phyloP scores from a whole-genome alignment of 2,797 vertebrate genomes.

The Darevskia mixta region DNA sequence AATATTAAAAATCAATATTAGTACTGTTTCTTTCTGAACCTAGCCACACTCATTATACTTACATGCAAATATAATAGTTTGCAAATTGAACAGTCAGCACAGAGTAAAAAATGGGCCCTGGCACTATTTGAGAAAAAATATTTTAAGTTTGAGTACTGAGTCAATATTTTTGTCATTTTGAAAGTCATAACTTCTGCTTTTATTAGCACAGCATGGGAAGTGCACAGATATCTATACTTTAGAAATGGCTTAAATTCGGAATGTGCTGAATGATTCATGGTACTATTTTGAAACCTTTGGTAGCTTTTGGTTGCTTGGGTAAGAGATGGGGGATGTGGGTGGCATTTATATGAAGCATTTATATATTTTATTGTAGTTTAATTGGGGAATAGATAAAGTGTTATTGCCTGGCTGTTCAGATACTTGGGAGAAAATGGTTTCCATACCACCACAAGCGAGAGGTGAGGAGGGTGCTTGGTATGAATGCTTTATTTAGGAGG shows the following conservation, averaged over 20 bases:
- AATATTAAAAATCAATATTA: slow-evolving; percentile 21
- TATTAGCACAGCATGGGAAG: slow-evolving; percentile 17
- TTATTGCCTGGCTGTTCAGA: too few relatives aligned
- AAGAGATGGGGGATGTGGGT: too few relatives aligned
- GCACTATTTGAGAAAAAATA: slow-evolving; percentile 42
- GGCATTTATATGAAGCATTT: too few relatives aligned
- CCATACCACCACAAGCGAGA: too few relatives aligned
- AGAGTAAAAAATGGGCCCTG: slow-evolving; percentile 42
- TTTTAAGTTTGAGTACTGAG: slow-evolving; percentile 30
- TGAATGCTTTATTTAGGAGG: too few relatives aligned
- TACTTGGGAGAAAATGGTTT: too few relatives aligned
- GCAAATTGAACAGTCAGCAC: slow-evolving; percentile 42
- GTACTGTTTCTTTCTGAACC: slow-evolving; percentile 30
- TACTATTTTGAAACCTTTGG: neutral
- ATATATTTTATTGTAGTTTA: too few relatives aligned
- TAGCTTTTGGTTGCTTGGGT: too few relatives aligned
- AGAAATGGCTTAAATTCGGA: slow-evolving; percentile 13
- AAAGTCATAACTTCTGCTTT: slow-evolving; percentile 48
- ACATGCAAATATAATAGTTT: slow-evolving; percentile 18
- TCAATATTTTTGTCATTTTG: slow-evolving; percentile 32
- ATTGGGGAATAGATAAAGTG: too few relatives aligned
- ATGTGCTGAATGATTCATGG: neutral
- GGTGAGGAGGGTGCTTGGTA: too few relatives aligned
- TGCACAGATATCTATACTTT: slow-evolving; percentile 6
- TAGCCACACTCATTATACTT: slow-evolving; percentile 17